Percentiles rank a stretch among this genome's conserved stretches.
phyloP scores from a whole-genome alignment of 1,140 invertebrate species.

The Plutomurus gul region DNA sequence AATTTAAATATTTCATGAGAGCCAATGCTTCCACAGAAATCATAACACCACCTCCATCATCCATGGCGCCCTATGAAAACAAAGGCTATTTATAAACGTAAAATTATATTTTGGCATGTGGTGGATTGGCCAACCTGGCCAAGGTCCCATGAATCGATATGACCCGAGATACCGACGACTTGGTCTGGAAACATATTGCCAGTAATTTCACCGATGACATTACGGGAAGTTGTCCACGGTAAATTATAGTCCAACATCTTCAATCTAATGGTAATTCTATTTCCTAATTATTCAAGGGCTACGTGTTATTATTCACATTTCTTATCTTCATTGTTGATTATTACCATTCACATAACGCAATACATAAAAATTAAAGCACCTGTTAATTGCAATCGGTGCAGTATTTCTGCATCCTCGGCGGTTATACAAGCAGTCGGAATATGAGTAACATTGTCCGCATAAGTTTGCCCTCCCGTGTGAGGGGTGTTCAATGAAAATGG shows the following conservation, averaged over 20 bases:
- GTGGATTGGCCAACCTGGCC: too few relatives aligned
- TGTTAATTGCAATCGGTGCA: constrained; percentile 68
- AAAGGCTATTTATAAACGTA: too few relatives aligned
- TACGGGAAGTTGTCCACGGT: constrained; percentile 67
- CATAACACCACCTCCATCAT: constrained; percentile 82
- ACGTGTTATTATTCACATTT: background rate
- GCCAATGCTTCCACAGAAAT: constrained; percentile 77
- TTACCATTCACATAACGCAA: background rate
- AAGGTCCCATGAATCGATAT: constrained; percentile 70
- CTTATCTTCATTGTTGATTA: background rate
- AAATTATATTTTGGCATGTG: too few relatives aligned
- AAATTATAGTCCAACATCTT: constrained; percentile 64
- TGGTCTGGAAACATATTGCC: constrained; percentile 67
- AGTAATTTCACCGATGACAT: constrained; percentile 72
- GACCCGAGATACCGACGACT: constrained; percentile 79
- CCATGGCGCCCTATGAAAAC: constrained; percentile 77
- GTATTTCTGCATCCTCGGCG: constrained; percentile 76
- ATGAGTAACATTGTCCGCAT: constrained; percentile 64
- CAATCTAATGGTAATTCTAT: constrained; percentile 61
- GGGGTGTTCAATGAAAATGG: constrained; percentile 74
- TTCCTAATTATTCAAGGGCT: constrained; percentile 56
- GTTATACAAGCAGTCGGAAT: constrained; percentile 81
- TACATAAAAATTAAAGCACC: constrained; percentile 55
- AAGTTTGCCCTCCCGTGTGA: constrained; percentile 66
- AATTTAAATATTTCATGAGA: constrained; percentile 69